phyloP scores from a whole-genome alignment of 1,140 invertebrate genomes.

The Brachionus rotundiformis region DNA sequence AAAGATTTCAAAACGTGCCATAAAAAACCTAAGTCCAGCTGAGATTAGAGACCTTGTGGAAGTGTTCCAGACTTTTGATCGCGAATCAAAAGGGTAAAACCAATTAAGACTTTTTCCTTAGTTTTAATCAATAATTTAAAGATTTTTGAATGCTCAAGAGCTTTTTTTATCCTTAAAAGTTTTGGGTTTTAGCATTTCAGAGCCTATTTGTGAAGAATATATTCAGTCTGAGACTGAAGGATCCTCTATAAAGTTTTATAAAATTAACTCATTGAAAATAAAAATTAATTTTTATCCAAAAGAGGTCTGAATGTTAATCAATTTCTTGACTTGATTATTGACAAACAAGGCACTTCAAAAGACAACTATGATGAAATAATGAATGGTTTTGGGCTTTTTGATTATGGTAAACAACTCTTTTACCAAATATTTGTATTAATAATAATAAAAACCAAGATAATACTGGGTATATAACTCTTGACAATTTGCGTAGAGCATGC shows the following conservation, averaged over 20 bases:
- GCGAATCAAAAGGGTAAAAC: not conserved
- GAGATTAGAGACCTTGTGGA: conserved; percentile 43
- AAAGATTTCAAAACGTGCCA: conserved; percentile 39
- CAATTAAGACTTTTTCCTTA: not conserved
- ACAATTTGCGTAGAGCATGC: conserved; percentile 58
- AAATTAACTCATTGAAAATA: not conserved
- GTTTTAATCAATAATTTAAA: not conserved
- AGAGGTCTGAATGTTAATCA: conserved; percentile 60
- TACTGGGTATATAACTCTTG: conserved; percentile 57
- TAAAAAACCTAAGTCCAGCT: conserved; percentile 44
- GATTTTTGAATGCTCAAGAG: not conserved
- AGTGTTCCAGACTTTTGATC: conserved; percentile 38
- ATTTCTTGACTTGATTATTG: conserved; percentile 62
- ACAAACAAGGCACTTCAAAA: conserved; percentile 59
- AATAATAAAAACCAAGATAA: conserved; percentile 54
- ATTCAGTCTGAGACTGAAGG: conserved; percentile 39
- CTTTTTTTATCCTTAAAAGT: conserved; percentile 37
- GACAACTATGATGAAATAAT: conserved; percentile 62
- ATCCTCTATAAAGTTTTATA: not conserved
- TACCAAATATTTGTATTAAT: not conserved
- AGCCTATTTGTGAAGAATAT: conserved; percentile 36
- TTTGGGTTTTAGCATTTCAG: conserved; percentile 36
- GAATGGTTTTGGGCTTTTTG: conserved; percentile 62
- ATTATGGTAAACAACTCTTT: conserved; percentile 57
- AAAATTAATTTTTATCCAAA: not conserved